Evolutionary conservation across 2,797 vertebrate species (phyloP).

Genomic region (Morus bassanus): DNA sequence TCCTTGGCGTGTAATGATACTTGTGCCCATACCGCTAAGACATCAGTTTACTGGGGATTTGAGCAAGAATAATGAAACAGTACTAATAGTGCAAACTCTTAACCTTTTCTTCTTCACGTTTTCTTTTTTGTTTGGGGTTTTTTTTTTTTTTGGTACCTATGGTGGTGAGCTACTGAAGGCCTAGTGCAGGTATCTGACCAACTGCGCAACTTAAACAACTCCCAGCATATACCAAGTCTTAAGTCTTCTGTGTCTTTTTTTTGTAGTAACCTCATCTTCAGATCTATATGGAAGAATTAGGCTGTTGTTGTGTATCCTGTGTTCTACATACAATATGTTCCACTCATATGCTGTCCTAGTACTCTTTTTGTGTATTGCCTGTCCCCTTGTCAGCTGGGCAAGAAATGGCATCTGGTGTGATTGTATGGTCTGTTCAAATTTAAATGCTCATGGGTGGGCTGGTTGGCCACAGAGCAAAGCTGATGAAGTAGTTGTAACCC

Average conservation of each 20-base stretch:
- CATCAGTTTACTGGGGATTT: not conserved
- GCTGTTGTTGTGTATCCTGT: not conserved
- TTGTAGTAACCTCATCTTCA: not conserved
- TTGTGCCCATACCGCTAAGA: not conserved
- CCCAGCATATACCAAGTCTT: not conserved
- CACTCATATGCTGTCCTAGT: not conserved
- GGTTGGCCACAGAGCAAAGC: not conserved
- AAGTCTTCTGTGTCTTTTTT: not conserved
- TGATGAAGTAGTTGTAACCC: not conserved
- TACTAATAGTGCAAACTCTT: not conserved
- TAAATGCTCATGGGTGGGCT: not conserved
- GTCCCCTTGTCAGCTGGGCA: not conserved
- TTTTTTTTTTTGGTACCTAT: not conserved
- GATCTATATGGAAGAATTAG: not conserved
- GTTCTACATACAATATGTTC: not conserved
- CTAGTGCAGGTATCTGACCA: not conserved
- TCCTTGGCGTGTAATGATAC: not conserved
- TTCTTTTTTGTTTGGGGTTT: not conserved
- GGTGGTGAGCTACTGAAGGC: not conserved
- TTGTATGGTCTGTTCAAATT: not conserved
- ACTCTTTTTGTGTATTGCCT: not conserved
- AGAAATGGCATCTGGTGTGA: not conserved
- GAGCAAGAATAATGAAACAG: not conserved
- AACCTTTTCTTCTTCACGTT: not conserved
- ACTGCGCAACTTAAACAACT: not conserved